These are phyloP conservation scores for Boleophthalmus pectinirostris DNA, from an alignment of 2,113 vertebrate species.

Conservation along the genomic window DNA sequence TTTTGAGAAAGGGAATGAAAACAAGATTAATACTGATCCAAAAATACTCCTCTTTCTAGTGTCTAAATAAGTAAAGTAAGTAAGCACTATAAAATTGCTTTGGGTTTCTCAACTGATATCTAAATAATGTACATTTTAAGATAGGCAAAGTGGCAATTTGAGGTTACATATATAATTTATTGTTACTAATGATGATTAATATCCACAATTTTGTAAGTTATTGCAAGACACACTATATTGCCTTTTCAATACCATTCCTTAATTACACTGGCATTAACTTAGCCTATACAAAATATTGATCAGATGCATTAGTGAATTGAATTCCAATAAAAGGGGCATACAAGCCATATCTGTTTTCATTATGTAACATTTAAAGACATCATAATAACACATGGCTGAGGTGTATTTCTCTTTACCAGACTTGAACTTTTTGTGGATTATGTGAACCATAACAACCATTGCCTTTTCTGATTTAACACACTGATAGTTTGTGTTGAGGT, in stretches of 20 bases:
- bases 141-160: too few species aligned
- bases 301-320: constrained; percentile 34
- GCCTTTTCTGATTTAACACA: constrained; percentile 18
- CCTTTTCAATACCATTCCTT: background rate
- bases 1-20: background rate
- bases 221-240: constrained; percentile 15
- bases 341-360: constrained; percentile 32
- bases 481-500: background rate
- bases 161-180: too few species aligned
- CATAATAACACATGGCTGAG: background rate
- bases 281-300: constrained; percentile 2
- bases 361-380: constrained; percentile 6
- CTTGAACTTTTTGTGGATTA: background rate
- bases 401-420: background rate
- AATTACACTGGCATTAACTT: constrained; percentile 18
- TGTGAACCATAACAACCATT: constrained; percentile 1
- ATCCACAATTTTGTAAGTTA: background rate
- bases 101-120: too few species aligned
- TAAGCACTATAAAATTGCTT: too few species aligned
- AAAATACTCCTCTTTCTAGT: background rate
- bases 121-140: too few species aligned
- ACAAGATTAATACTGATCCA: background rate
- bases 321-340: constrained; percentile 32
- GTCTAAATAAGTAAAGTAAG: background rate
- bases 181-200: background rate